Base-by-base conservation (phyloP, 2,113 vertebrate species). In the Zingel zingel region DNA sequence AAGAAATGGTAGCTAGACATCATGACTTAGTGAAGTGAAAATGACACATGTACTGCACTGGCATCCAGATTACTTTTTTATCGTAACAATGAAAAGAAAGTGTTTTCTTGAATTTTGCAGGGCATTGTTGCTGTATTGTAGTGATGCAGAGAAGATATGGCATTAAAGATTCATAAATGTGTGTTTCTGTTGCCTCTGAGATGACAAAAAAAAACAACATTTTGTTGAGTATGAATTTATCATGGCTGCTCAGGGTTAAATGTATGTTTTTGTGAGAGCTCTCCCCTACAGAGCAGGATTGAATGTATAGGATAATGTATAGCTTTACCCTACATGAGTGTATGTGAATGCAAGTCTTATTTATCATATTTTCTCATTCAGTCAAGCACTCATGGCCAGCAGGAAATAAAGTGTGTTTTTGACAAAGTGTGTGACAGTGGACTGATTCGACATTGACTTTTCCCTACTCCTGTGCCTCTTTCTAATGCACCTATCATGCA, bases 401-500 rank as follows among this genome's bases (percentile, higher is more conserved):
- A 86, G 76, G 88, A 92, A 90, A 89, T 91, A 83, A 88, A 90
- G 85, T 83, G 69, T 71, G 74, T 86, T 81, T 89, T 43, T 89
- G 88, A 88, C 86, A 85, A 74, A 12, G n/a, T 77, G 56, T 87
- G 75, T 71, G 78, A 86, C 82, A 90, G 77, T 10, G 33, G 78
- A 88, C 75, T 84, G 77, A 76, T 79, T 88, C 68, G 43, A 88
- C 83, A 80, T 57, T 72, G 88, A 74, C 86, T 85, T 79, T 84
- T 66, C 65, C 56, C 16, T 68, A 75, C 76, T 79, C 63, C 67
- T 61, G 67, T 86, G 74, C 79, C 77, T 79, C 81, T 77, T 81
- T 89, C 83, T 93, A 94, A 94, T 93, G 90, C 90, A 91, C 91
- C 92, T 94, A 92, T 94, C 93, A 93, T 83, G 81, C 74, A 80